These are phyloP conservation scores for Ctenopoma multispine DNA, from an alignment of 2,797 vertebrate genomes.

Conservation along the genomic window DNA sequence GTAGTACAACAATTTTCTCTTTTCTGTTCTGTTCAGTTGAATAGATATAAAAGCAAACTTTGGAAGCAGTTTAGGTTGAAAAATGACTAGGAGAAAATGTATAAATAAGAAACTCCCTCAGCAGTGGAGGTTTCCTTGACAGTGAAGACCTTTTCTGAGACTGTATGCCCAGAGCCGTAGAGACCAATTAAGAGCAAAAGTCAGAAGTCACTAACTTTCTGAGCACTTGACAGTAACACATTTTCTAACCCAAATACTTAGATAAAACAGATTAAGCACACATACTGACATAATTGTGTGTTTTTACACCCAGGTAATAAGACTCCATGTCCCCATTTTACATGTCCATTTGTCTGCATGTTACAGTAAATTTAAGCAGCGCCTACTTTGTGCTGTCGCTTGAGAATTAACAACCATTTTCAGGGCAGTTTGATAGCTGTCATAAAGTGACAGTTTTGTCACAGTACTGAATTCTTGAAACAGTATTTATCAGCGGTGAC, in stretches of 20 bases:
- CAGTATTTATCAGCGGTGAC: slow-evolving; percentile 55
- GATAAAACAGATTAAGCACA: slow-evolving; percentile 12
- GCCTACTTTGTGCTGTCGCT: slow-evolving; percentile 34
- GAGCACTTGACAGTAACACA: slow-evolving; percentile 27
- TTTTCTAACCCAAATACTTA: slow-evolving; percentile 2
- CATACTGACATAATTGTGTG: background rate
- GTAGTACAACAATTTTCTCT: background rate
- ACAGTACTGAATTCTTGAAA: slow-evolving; percentile 54
- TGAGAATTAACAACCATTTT: slow-evolving; percentile 46
- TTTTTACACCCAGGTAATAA: background rate
- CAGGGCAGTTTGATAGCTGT: slow-evolving; percentile 56
- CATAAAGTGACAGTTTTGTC: slow-evolving; percentile 57
- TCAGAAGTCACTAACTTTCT: slow-evolving; percentile 45
- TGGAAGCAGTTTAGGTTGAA: background rate
- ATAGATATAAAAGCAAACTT: background rate
- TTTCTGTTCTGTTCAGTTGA: background rate
- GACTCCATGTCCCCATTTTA: background rate
- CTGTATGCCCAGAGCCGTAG: background rate
- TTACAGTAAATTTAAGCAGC: slow-evolving; percentile 9
- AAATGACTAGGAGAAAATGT: slow-evolving; percentile 6
- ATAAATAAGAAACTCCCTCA: slow-evolving; percentile 9
- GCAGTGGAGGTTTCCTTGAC: slow-evolving; percentile 28
- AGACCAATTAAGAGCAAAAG: slow-evolving; percentile 62
- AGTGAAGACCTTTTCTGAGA: slow-evolving; percentile 12
- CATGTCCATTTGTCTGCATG: slow-evolving; percentile 10